Percentiles rank a stretch among this genome's conserved stretches.
Conservation (phyloP, 2,797 vertebrate genomes). For the Sphaeramia orbicularis region DNA sequence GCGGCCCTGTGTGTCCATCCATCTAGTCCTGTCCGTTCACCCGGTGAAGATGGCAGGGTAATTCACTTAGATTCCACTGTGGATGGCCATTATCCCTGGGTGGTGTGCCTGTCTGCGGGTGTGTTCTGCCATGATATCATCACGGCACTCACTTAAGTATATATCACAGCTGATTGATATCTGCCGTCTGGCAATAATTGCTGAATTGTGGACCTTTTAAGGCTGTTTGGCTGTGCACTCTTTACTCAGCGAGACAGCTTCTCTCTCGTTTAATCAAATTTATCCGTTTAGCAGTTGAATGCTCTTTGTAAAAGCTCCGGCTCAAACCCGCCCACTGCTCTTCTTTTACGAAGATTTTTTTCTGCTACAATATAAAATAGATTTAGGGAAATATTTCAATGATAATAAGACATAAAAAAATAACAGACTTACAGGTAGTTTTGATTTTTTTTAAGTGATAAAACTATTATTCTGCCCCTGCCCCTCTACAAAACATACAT, state of each 20-base stretch:
- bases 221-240: conserved; percentile 37
- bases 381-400: too few relatives aligned
- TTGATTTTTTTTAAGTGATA: too few relatives aligned
- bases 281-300: conserved; percentile 33
- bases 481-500: too few relatives aligned
- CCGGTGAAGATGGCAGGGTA: conserved; percentile 60
- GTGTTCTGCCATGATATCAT: conserved; percentile 67
- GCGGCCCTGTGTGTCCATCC: conserved; percentile 47
- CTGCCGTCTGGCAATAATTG: conserved; percentile 58
- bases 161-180: conserved; percentile 68
- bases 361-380: too few relatives aligned
- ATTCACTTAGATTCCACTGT: conserved; percentile 73
- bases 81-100: conserved; percentile 72
- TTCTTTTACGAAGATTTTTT: too few relatives aligned
- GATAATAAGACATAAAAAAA: too few relatives aligned
- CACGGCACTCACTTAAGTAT: conserved; percentile 64
- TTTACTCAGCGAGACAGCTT: conserved; percentile 27
- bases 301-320: conserved; percentile 15
- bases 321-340: neutral
- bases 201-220: conserved; percentile 67
- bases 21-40: conserved; percentile 52
- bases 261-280: conserved; percentile 46
- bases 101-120: conserved; percentile 60
- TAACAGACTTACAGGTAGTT: too few relatives aligned
- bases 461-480: too few relatives aligned